phyloP scores from a whole-genome alignment of 2,888 invertebrate genomes.

The Cataglyphis cursor region DNA sequence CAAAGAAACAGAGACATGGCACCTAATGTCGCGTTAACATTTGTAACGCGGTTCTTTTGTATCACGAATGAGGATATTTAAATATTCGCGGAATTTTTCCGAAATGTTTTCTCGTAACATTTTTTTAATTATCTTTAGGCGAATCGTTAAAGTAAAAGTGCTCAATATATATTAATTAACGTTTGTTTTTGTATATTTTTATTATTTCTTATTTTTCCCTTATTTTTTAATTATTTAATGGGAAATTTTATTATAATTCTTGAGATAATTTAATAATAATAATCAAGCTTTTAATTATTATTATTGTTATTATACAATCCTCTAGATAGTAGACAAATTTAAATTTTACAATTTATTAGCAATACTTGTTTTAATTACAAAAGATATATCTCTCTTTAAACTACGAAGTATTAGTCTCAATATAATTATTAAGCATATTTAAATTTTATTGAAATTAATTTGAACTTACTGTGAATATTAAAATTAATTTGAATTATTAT shows the following conservation, averaged over 20 bases:
- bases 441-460: slow-evolving; percentile 8
- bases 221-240: background rate
- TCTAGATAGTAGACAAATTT: background rate
- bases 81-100: background rate
- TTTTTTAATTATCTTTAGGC: background rate
- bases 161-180: too few species aligned
- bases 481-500: background rate
- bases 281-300: background rate
- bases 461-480: background rate
- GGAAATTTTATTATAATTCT: background rate
- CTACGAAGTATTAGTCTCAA: background rate
- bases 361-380: background rate
- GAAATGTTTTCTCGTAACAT: slow-evolving; percentile 6
- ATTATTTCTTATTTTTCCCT: background rate
- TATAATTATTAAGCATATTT: background rate
- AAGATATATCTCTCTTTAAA: background rate
- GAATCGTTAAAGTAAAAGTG: background rate
- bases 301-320: background rate
- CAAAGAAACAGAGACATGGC: slow-evolving; percentile 28
- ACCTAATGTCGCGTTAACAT: slow-evolving; percentile 46
- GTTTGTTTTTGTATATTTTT: background rate
- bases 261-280: background rate
- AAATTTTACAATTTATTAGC: background rate
- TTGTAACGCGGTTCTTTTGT: slow-evolving; percentile 25
- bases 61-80: slow-evolving; percentile 19